These are phyloP conservation scores for Calyptomena viridis DNA, from an alignment of 2,113 vertebrate species.

Conservation along the genomic window DNA sequence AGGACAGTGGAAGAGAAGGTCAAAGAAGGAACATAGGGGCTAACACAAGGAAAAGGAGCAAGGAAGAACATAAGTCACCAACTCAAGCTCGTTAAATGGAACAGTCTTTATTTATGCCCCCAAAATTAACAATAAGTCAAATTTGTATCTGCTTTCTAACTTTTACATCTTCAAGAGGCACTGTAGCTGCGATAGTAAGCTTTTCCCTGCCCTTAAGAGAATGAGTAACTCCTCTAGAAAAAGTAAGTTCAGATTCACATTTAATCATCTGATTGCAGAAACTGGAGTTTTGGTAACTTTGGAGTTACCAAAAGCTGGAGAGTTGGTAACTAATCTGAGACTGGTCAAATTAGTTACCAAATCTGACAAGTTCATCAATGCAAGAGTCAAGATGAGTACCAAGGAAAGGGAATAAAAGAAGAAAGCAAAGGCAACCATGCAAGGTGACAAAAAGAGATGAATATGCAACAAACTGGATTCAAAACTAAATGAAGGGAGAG, in stretches of 20 bases:
- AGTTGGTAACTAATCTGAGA: not conserved
- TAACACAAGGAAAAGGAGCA: not conserved
- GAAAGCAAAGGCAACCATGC: not conserved
- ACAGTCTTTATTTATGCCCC: fast-evolving
- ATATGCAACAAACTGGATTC: not conserved
- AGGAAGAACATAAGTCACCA: not conserved
- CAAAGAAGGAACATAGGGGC: not conserved
- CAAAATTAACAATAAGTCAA: not conserved
- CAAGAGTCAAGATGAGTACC: not conserved
- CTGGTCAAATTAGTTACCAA: not conserved
- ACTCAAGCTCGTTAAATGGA: not conserved
- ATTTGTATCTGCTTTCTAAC: not conserved
- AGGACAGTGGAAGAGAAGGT: not conserved
- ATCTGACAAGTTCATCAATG: not conserved
- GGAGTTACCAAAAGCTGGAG: not conserved
- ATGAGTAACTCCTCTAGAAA: not conserved
- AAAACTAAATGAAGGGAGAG: not conserved
- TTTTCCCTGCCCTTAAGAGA: not conserved
- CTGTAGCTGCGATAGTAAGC: not conserved
- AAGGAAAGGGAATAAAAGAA: not conserved
- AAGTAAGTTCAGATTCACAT: not conserved
- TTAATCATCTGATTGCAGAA: not conserved
- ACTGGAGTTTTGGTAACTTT: not conserved
- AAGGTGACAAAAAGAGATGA: not conserved
- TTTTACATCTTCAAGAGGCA: not conserved